Base-by-base conservation (phyloP, 2,113 vertebrate species). In the Neolamprologus toae region DNA sequence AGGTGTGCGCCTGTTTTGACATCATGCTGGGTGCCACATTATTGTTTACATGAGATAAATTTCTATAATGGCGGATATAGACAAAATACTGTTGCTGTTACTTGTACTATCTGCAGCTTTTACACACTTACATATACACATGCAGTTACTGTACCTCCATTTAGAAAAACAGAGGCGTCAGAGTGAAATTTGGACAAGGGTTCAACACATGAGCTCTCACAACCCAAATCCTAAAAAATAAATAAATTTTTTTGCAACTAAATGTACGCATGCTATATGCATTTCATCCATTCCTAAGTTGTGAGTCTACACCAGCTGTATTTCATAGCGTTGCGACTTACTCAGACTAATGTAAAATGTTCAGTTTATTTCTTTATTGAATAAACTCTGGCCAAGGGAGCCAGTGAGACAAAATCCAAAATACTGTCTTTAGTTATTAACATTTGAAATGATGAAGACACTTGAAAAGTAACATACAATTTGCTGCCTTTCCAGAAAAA, bases 231-330 rank as follows among this genome's bases (percentile, higher is more conserved):
- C 3, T 16, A 45, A 45, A 45, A 45, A 61, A 61, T 6, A 31
- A 61, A 6, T 9, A 17, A 0, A 2, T 0, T 4, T 61, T 59
- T 61, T 61, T 31, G 9, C 8, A 31, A 61, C 9, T 31, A 61
- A 31, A 61, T 31, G 26, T 31, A 61, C 3, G 5, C 14, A 61
- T 33, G 57, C 57, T 61, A 31, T 61, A 31, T 17, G 57, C 9
- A 61, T 55, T 26, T 55, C 12, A 4, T 55, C 54, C 54, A 26
- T 61, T 61, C 26, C 26, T 17, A 61, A 61, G 57, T 61, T 61
- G 57, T 31, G 57, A 61, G 57, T 31, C 57, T 61, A 31, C 57
- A 61, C 57, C 26, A 31, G 57, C 57, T 3, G 1, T 61, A 61
- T 61, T 61, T 61, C 26, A 31, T 16, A 31, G 26, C 5, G 2